These are phyloP conservation scores for Lepidostoma basale DNA, from an alignment of 1,140 invertebrate genomes.

Conservation along the genomic window DNA sequence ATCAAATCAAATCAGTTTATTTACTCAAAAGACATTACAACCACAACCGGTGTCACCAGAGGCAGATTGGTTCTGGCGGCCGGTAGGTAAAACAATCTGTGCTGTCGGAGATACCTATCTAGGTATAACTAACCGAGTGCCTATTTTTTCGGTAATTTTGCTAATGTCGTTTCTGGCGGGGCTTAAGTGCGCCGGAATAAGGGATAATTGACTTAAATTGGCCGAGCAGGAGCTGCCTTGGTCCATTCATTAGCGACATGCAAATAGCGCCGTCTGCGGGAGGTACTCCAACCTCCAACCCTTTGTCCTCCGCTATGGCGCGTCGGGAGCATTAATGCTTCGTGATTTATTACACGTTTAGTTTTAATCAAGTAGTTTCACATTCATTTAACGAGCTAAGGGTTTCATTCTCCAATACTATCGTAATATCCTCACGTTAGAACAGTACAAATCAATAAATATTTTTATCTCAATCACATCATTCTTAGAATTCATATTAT, in stretches of 20 bases:
- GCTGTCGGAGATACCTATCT: too few relatives aligned
- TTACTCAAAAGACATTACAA: too few relatives aligned
- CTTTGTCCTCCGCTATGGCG: conserved; percentile 7
- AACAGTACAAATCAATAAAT: too few relatives aligned
- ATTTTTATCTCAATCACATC: too few relatives aligned
- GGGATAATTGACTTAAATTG: conserved; percentile 44
- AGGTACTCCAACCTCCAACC: conserved; percentile 10
- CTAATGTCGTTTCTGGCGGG: conserved; percentile 21
- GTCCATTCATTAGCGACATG: conserved; percentile 43
- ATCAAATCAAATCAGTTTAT: too few relatives aligned
- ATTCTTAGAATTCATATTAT: too few relatives aligned
- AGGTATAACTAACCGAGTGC: background rate
- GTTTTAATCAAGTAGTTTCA: conserved; percentile 16
- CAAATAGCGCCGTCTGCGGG: conserved; percentile 35
- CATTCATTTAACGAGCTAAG: too few relatives aligned
- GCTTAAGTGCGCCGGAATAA: conserved; percentile 37
- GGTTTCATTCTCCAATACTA: too few relatives aligned
- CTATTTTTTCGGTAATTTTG: conserved; percentile 30
- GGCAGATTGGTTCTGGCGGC: too few relatives aligned
- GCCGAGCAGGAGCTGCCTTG: conserved; percentile 32
- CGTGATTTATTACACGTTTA: conserved; percentile 11
- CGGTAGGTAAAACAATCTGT: too few relatives aligned
- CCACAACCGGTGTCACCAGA: too few relatives aligned
- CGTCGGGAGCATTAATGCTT: conserved; percentile 7
- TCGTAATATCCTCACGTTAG: too few relatives aligned